These are phyloP conservation scores for Grallaria varia DNA, from an alignment of 2,113 vertebrate genomes.

Conservation along the genomic window DNA sequence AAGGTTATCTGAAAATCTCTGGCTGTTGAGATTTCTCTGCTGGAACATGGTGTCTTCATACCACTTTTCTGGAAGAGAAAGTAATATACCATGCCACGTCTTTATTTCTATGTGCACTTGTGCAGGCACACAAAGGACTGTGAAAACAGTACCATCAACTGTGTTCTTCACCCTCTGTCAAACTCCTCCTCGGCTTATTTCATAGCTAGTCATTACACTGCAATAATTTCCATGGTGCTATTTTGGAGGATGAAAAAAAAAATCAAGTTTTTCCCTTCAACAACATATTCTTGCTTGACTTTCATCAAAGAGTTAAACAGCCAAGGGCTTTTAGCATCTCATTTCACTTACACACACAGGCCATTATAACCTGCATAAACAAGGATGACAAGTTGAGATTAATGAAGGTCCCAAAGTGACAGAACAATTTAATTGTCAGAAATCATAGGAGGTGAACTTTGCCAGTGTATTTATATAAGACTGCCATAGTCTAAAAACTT, in stretches of 20 bases:
- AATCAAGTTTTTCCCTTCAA: slow-evolving; percentile 15
- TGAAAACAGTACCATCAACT: not conserved
- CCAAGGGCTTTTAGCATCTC: slow-evolving; percentile 76
- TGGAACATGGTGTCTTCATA: not conserved
- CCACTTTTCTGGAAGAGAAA: not conserved
- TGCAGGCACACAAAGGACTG: not conserved
- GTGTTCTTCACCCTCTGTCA: not conserved
- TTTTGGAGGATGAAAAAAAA: slow-evolving; percentile 24
- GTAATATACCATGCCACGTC: not conserved
- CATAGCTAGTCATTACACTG: not conserved
- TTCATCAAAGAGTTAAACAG: slow-evolving; percentile 80
- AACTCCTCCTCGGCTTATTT: not conserved
- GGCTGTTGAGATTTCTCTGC: not conserved
- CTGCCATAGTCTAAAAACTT: slow-evolving; percentile 83
- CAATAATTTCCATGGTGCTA: not conserved
- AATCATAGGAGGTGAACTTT: slow-evolving; percentile 91
- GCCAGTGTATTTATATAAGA: slow-evolving; percentile 89
- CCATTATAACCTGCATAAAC: slow-evolving; percentile 93
- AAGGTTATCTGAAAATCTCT: not conserved
- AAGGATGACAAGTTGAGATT: slow-evolving; percentile 99
- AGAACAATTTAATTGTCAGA: slow-evolving; percentile 97
- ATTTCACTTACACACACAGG: slow-evolving; percentile 78
- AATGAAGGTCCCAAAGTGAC: slow-evolving; percentile 93
- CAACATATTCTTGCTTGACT: slow-evolving; percentile 64
- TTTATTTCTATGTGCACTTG: not conserved